Evolutionary conservation across 2,113 vertebrate genomes (phyloP).

Genomic region (Xenus cinereus): DNA sequence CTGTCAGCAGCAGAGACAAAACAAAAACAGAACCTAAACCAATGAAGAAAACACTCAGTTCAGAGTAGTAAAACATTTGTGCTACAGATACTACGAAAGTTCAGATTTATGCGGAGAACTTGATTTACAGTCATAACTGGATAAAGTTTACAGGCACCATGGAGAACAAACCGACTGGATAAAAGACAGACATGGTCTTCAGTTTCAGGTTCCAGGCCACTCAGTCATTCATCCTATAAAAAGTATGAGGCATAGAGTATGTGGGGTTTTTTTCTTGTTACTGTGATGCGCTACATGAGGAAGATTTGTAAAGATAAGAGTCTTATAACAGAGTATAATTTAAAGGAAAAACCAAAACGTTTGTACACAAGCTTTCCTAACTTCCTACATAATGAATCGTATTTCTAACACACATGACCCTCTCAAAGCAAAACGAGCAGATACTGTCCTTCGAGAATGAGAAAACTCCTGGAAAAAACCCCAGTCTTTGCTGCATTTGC

Average conservation of each 20-base stretch:
- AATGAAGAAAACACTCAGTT: neutral
- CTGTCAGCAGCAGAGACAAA: neutral
- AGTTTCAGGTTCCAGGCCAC: neutral
- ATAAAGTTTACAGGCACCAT: neutral
- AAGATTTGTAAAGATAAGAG: neutral
- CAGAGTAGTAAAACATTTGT: neutral
- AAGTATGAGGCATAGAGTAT: neutral
- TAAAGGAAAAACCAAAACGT: neutral
- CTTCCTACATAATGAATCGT: neutral
- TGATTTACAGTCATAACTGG: neutral
- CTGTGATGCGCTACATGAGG: neutral
- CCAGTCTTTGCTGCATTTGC: neutral
- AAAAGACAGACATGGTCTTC: neutral
- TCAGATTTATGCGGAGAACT: neutral
- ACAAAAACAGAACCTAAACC: neutral
- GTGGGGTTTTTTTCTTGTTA: neutral
- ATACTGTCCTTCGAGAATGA: neutral
- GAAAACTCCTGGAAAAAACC: neutral
- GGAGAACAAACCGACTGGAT: fast-evolving
- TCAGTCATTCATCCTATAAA: neutral
- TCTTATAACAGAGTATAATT: neutral
- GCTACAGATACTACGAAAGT: neutral
- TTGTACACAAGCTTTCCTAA: neutral
- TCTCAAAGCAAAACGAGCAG: neutral
- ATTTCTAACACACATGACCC: neutral